Evolutionary conservation across 2,888 invertebrate species (phyloP).

Genomic region (Heliconius charithonia): DNA sequence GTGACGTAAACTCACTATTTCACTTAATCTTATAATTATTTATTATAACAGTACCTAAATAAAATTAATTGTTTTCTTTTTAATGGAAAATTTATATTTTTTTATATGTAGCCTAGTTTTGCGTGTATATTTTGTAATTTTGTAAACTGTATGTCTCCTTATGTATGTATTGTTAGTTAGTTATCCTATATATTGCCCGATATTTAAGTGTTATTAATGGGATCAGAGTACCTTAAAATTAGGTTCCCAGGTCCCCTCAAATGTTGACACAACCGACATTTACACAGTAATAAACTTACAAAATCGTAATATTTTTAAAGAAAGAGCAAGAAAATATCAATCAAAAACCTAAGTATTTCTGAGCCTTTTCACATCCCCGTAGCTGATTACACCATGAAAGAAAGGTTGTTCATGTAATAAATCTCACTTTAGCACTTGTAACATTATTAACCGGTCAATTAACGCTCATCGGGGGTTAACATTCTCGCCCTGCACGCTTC

Average conservation of each 20-base stretch:
- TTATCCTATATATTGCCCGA: no score
- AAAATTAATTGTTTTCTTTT: not conserved
- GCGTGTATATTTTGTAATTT: no score
- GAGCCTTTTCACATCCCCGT: not conserved
- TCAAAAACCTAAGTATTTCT: not conserved
- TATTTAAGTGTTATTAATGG: no score
- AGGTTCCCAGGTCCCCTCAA: no score
- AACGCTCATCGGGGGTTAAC: constrained; percentile 25
- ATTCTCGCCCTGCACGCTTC: constrained; percentile 19
- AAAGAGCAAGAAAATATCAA: not conserved
- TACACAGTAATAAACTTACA: no score
- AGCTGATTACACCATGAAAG: not conserved
- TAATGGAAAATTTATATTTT: not conserved
- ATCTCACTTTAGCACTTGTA: constrained; percentile 19
- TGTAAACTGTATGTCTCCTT: no score
- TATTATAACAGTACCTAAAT: not conserved
- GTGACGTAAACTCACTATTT: constrained; percentile 11
- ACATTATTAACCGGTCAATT: constrained; percentile 25
- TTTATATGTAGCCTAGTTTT: no score
- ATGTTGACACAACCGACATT: not conserved
- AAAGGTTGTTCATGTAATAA: constrained; percentile 21
- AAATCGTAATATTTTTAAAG: no score
- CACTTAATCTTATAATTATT: constrained; percentile 17
- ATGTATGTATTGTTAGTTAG: no score
- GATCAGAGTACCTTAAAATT: no score